Evolutionary conservation across 2,113 vertebrate species (phyloP), one percentile per base, ranked within the genome.

Genomic region (Pteruthius melanotis): DNA sequence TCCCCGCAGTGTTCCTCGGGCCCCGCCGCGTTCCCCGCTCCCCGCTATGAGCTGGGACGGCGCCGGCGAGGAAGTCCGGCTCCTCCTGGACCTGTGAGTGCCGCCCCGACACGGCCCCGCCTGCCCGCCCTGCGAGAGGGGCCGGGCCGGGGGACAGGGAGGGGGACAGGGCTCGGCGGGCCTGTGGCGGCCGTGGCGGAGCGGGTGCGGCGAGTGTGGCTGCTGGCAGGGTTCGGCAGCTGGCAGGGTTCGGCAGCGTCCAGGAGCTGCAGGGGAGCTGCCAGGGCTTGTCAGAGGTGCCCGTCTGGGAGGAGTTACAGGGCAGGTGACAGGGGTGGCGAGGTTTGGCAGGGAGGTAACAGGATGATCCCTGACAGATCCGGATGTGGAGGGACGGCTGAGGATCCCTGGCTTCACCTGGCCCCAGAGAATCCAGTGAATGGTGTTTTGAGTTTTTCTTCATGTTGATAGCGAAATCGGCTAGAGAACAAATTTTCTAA

Each of bases 61-160:
- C 20, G 64, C 75, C 18, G 88, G 93, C 59, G 83, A 90, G 79
- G 78, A 91, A 26, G 81, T 92, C 5, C 52, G 42, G 80, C 79
- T 92, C 22, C 97, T 97, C 52, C 74, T 97, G 54, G 97, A 97
- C 70, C 79, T 96, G 97, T 97, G 96, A 97, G 97, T 97, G 94
- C 50, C n/a, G 35, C n/a, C 80, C 56, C 27, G 24, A 18, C 35
- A 14, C 26, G 45, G 22, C 15, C 7, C 26, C 11, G 18, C 18
- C 12, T 26, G 44, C 12, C 35, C 23, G 33, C 44, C 33, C n/a
- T 27, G 52, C 37, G 7, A 50, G 33, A 40, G 7, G 20, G 65
- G 54, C 10, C 8, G 35, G 40, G 57, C 7, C 45, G 0, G 26
- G 31, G 39, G 21, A 2, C 65, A 2, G 45, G 42, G 31, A 10